Conservation (phyloP, 2,797 vertebrate genomes). For the Xerus rutilus region DNA sequence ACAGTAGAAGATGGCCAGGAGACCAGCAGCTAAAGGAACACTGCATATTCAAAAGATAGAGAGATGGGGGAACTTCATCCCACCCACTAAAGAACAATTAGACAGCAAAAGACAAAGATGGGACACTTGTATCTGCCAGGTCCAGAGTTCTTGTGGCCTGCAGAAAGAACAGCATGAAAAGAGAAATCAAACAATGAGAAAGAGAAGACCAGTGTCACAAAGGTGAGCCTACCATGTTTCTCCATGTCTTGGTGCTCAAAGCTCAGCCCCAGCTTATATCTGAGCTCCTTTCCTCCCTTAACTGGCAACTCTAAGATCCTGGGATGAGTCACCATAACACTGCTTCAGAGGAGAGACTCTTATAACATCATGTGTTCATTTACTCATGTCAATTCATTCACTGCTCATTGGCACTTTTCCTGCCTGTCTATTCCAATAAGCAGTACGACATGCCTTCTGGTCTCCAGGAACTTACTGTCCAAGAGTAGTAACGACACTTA, state of each 20-base stretch:
- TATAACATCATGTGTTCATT: neutral
- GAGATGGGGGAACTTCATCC: neutral
- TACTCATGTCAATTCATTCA: neutral
- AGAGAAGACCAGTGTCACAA: neutral
- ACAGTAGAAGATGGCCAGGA: slow-evolving; percentile 79
- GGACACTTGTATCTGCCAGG: slow-evolving; percentile 4
- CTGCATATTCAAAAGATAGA: slow-evolving; percentile 24
- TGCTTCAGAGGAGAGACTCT: neutral
- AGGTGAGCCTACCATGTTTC: neutral
- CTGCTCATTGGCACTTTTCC: neutral
- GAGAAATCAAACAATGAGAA: neutral
- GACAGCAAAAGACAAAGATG: neutral
- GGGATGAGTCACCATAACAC: neutral
- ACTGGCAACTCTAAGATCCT: neutral
- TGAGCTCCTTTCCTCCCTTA: neutral
- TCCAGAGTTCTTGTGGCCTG: neutral
- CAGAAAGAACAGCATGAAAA: neutral
- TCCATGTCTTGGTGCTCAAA: neutral
- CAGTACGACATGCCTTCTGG: neutral
- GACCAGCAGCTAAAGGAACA: slow-evolving; percentile 41
- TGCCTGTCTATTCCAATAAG: neutral
- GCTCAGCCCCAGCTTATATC: neutral
- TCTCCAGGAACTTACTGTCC: neutral
- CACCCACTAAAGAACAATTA: slow-evolving; percentile 61
- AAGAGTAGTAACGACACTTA: neutral